Evolutionary conservation across 2,113 vertebrate genomes (phyloP).

Genomic region (Planiliza haematocheilus): DNA sequence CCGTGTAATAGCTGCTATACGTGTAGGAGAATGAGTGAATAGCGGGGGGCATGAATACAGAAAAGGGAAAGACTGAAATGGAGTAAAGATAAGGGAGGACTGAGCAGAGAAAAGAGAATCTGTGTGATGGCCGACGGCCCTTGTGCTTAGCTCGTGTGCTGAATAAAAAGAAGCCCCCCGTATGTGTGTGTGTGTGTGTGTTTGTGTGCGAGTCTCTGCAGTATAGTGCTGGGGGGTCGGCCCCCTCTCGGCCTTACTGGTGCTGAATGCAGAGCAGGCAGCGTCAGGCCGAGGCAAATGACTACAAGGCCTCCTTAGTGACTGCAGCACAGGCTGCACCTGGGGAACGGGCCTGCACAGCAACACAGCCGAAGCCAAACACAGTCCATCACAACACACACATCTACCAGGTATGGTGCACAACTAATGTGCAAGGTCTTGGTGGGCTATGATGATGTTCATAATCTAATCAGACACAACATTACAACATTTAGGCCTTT

Average conservation of each 20-base stretch:
- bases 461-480: too few species aligned
- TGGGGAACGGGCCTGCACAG: constrained; percentile 65
- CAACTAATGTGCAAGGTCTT: neutral
- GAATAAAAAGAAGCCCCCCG: constrained; percentile 73
- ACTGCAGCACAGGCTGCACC: constrained; percentile 78
- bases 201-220: constrained; percentile 59
- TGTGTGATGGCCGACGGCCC: constrained; percentile 67
- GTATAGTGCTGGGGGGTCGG: constrained; percentile 51
- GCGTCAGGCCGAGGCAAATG: constrained; percentile 73
- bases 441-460: too few species aligned
- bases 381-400: constrained; percentile 4
- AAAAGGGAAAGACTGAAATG: constrained; percentile 2
- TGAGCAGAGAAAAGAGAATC: constrained; percentile 53
- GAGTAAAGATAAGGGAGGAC: constrained; percentile 24
- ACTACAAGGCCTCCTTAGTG: constrained; percentile 82
- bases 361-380: constrained; percentile 45
- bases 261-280: constrained; percentile 81
- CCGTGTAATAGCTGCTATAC: neutral
- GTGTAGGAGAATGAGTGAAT: neutral
- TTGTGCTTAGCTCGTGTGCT: constrained; percentile 66
- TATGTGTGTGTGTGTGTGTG: constrained; percentile 1
- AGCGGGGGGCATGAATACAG: neutral
- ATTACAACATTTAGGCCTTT: too few species aligned
- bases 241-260: constrained; percentile 57
- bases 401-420: neutral